Evolutionary conservation across 2,888 invertebrate genomes (phyloP), one percentile per base, ranked within the genome.

Genomic region (Pterostichus niger): DNA sequence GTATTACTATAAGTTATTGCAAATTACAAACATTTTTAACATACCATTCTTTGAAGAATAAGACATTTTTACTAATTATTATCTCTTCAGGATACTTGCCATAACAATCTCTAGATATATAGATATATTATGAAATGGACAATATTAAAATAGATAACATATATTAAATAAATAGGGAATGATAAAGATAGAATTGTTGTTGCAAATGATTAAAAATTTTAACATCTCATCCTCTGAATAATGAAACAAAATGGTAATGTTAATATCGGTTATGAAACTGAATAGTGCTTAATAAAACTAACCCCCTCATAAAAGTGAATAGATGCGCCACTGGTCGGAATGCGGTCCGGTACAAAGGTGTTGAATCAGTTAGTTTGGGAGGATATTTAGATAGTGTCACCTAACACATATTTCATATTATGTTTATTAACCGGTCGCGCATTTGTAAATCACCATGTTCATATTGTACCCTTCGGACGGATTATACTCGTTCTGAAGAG

Each of bases 261-360:
- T 52, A 46, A 11, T 2, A 9, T n/a, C 6, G 11, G 49, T 49
- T 9, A 6, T n/a, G n/a, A n/a, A 49, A 49, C 6, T 49, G 49
- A 54, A n/a, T n/a, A n/a, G n/a, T n/a, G n/a, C n/a, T n/a, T n/a
- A n/a, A n/a, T n/a, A n/a, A n/a, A 17, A 5, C 31, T 31, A n/a
- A 13, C 64, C 31, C 64, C 6, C 10, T 31, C 5, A n/a, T 5
- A 64, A 64, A 68, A 44, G 6, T 71, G 6, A 17, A 1, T 44
- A 35, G 46, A 9, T 49, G 44, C 61, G 79, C 61, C 49, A 17
- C 44, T 44, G 79, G 81, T 83, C 81, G 88, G 88, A 88, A 88
- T 88, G 88, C 88, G 88, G 88, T 86, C 86, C 85, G 4, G 84
- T 87, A 87, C 88, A 89, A 89, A 89, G 88, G 88, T 88, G 88